Evolutionary conservation across 2,113 vertebrate species (phyloP), one percentile per base, ranked within the genome.

Genomic region (Pleuronectes platessa): DNA sequence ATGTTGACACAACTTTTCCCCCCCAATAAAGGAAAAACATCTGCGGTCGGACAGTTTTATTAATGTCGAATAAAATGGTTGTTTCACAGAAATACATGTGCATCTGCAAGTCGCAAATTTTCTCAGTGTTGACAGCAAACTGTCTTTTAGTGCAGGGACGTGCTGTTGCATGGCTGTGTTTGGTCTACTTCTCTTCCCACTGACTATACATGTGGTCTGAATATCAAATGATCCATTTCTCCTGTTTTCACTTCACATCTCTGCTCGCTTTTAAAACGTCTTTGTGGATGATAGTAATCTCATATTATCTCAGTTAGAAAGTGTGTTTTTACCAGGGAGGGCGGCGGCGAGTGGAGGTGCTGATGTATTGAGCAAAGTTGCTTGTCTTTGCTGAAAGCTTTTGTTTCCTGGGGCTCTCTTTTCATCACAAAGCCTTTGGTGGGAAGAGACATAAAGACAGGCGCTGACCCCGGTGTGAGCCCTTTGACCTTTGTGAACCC

Each of bases 341-440:
- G 93, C 92, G 68, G 86, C 71, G 93, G 84, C 72, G 90, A 94
- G 94, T 88, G 90, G 94, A 96, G 95, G 96, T 90, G 95, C 96
- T 98, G 95, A 97, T 97, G 96, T 96, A 97, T 95, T 94, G 96
- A 93, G 91, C 93, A 85, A 94, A 95, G 96, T 96, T 96, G 96
- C 97, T 96, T 94, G 95, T 94, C 92, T 94, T 94, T 90, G 89
- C 94, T 96, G 95, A 96, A 95, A 95, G 93, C 95, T 96, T 95
- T 96, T 96, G 95, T 96, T 95, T 89, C 81, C 92, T 88, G 92
- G 92, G 93, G 95, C 95, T 94, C 88, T 90, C 94, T 94, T 98
- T 97, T 97, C 97, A 98, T 97, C 96, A 97, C 95, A 95, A 95
- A 96, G 96, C 95, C 96, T 97, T 97, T 94, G 96, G 94, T 97